These are phyloP conservation scores for Dioctria rufipes DNA, from an alignment of 2,888 invertebrate species.

Conservation along the genomic window DNA sequence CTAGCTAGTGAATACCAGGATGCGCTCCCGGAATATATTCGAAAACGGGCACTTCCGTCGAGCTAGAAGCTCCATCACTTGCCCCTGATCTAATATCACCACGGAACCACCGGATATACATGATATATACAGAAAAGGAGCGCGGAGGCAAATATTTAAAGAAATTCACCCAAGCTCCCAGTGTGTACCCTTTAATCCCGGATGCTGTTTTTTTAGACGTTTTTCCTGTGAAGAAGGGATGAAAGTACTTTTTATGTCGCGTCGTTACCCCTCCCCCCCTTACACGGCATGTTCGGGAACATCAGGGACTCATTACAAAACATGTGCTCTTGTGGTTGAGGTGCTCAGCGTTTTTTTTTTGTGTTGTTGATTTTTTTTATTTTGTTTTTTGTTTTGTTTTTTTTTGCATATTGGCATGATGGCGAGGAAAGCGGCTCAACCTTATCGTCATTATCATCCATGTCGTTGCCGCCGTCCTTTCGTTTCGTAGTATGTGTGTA, in stretches of 20 bases:
- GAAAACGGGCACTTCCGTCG: slow-evolving; percentile 5
- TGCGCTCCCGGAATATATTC: slow-evolving; percentile 1
- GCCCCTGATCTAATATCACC: slow-evolving; percentile 30
- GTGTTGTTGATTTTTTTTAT: too few species aligned
- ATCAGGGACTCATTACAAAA: slow-evolving; percentile 48
- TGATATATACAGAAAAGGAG: too few species aligned
- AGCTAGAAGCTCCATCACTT: too few species aligned
- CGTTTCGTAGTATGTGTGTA: slow-evolving; percentile 31
- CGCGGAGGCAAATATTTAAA: slow-evolving; percentile 36
- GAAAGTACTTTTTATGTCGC: slow-evolving; percentile 38
- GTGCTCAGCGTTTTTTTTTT: slow-evolving; percentile 8
- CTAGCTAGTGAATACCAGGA: slow-evolving; percentile 10
- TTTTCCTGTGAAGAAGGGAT: slow-evolving; percentile 20
- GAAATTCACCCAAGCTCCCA: slow-evolving; percentile 1
- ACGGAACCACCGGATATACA: slow-evolving; percentile 16
- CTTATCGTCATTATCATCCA: neutral
- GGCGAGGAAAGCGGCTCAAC: neutral
- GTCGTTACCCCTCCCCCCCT: too few species aligned
- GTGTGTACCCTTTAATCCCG: slow-evolving; percentile 37
- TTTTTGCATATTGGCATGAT: neutral
- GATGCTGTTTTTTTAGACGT: slow-evolving; percentile 39
- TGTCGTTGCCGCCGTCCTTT: slow-evolving; percentile 6
- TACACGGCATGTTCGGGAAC: slow-evolving; percentile 10
- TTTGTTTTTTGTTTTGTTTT: too few species aligned
- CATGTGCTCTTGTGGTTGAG: slow-evolving; percentile 47